phyloP scores from a whole-genome alignment of 2,888 invertebrate genomes.

The Pristionchus japonicus region DNA sequence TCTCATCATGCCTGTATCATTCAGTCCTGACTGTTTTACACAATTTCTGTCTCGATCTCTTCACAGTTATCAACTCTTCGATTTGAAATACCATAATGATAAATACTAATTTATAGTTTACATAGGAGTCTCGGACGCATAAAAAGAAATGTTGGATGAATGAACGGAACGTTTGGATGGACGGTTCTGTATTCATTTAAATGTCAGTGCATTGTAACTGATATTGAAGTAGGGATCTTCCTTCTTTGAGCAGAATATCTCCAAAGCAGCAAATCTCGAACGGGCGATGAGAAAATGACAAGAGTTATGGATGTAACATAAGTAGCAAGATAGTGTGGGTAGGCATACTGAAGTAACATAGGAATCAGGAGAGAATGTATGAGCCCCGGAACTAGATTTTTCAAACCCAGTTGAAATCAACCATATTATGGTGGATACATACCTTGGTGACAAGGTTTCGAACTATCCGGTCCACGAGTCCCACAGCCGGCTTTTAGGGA shows the following conservation, averaged over 20 bases:
- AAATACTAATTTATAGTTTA: not conserved
- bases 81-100: not conserved
- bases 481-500: too few relatives aligned
- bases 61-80: not conserved
- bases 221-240: not conserved
- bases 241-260: not conserved
- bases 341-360: not conserved
- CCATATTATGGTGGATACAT: too few relatives aligned
- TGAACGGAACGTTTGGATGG: too few relatives aligned
- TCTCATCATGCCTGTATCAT: not conserved
- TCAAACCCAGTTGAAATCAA: too few relatives aligned
- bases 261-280: not conserved
- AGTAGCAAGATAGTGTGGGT: not conserved
- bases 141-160: too few relatives aligned
- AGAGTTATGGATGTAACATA: not conserved
- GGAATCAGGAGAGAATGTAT: too few relatives aligned
- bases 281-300: not conserved
- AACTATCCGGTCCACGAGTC: too few relatives aligned
- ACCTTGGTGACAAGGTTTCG: too few relatives aligned
- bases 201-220: too few relatives aligned
- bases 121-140: too few relatives aligned
- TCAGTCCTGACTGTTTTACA: not conserved
- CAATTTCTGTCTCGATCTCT: not conserved
- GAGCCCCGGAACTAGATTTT: too few relatives aligned
- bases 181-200: too few relatives aligned